A percentile compares a stretch with the other conserved stretches of the same genome.
These are phyloP conservation scores for Orthosia gracilis DNA, from an alignment of 2,888 invertebrate genomes.

Conservation along the genomic window DNA sequence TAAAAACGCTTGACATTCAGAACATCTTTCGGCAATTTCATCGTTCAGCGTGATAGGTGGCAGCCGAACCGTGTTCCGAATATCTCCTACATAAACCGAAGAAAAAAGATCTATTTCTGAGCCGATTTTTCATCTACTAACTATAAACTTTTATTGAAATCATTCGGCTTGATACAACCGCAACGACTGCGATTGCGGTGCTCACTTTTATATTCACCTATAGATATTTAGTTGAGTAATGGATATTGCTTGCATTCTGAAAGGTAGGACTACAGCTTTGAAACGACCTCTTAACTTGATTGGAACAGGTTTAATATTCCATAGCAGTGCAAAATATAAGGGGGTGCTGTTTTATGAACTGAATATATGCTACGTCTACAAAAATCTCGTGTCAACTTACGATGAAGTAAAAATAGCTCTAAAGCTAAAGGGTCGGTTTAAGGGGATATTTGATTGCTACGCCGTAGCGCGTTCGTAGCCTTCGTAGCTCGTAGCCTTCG, in stretches of 20 bases:
- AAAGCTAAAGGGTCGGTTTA: conserved; percentile 37
- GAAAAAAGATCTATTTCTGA: conserved; percentile 38
- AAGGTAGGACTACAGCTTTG: conserved; percentile 61
- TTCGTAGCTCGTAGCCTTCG: conserved; percentile 50
- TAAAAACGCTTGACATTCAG: conserved; percentile 56
- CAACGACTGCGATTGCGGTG: conserved; percentile 44
- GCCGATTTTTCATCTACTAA: conserved; percentile 50
- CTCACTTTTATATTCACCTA: conserved; percentile 47
- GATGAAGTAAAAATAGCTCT: conserved; percentile 61
- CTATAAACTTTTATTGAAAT: conserved; percentile 51
- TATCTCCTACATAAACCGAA: conserved; percentile 41
- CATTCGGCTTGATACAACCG: conserved; percentile 48
- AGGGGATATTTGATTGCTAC: conserved; percentile 63
- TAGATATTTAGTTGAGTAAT: conserved; percentile 74
- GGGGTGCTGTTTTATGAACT: conserved; percentile 47
- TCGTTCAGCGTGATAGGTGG: conserved; percentile 47
- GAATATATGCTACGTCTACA: conserved; percentile 48
- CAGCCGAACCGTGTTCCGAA: conserved; percentile 50
- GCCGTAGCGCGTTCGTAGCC: conserved; percentile 60
- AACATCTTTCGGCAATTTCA: conserved; percentile 54
- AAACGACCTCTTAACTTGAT: conserved; percentile 78
- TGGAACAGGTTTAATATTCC: conserved; percentile 69
- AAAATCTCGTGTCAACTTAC: conserved; percentile 47
- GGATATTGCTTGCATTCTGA: conserved; percentile 76
- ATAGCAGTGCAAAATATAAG: conserved; percentile 53